Conservation (phyloP, 2,797 vertebrate species). For the Xerus rutilus region DNA sequence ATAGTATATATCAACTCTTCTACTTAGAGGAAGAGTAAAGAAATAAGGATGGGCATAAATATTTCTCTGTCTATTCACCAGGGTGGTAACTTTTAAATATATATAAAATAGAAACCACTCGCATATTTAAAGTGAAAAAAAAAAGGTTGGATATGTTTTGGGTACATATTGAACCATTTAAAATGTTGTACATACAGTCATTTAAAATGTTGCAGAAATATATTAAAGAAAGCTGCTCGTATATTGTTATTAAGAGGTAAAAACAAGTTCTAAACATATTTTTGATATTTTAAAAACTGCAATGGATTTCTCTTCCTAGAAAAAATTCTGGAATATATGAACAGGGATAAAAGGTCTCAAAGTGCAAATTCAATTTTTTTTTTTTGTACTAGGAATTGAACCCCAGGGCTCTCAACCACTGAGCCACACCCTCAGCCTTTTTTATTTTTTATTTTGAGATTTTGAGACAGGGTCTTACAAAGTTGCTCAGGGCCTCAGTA, state of each 20-base stretch:
- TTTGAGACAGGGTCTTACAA: too few species aligned
- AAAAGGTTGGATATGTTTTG: neutral
- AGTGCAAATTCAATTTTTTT: neutral
- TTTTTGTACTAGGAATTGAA: too few species aligned
- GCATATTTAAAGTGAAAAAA: constrained; percentile 32
- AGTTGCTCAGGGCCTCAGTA: too few species aligned
- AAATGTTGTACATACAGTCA: neutral
- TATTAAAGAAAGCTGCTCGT: neutral
- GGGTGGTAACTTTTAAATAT: constrained; percentile 28
- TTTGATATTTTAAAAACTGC: neutral
- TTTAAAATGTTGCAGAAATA: constrained; percentile 58
- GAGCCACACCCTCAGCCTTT: too few species aligned
- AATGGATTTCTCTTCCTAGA: constrained; percentile 19
- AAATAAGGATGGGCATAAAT: constrained; percentile 17
- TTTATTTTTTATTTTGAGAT: too few species aligned
- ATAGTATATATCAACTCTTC: neutral
- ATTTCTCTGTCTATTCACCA: neutral
- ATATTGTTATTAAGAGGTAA: neutral
- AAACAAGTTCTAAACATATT: constrained; percentile 47
- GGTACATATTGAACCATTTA: neutral
- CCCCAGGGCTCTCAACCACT: too few species aligned
- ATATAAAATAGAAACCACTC: constrained; percentile 39
- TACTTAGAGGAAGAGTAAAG: constrained; percentile 1
- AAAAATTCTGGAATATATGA: neutral
- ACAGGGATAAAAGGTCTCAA: neutral